phyloP scores from a whole-genome alignment of 2,888 invertebrate genomes.

The Drosophila buzzatii region DNA sequence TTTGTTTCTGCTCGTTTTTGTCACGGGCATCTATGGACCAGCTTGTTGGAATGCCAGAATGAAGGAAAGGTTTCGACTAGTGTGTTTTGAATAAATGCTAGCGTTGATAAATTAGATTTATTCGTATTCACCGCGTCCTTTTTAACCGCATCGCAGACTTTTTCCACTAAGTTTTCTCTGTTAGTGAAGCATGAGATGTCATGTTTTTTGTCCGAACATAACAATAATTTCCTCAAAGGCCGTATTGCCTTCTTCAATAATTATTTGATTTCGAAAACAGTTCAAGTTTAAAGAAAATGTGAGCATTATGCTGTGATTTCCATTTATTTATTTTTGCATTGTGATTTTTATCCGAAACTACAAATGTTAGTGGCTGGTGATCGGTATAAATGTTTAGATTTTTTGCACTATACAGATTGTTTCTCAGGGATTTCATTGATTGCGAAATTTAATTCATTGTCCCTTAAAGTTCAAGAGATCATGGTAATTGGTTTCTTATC shows the following conservation, averaged over 20 bases:
- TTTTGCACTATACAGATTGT: neutral
- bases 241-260: neutral
- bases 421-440: neutral
- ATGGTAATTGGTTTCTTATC: neutral
- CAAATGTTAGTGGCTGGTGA: constrained; percentile 1
- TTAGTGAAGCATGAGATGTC: too few relatives aligned
- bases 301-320: neutral
- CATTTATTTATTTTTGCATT: neutral
- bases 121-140: neutral
- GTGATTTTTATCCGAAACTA: neutral
- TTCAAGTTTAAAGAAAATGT: neutral
- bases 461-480: neutral
- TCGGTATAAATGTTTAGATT: neutral
- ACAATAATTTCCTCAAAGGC: too few relatives aligned
- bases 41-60: neutral
- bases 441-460: neutral
- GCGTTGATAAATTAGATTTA: neutral
- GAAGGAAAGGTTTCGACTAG: neutral
- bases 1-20: neutral
- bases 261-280: neutral
- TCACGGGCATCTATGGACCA: neutral
- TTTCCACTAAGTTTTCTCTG: neutral
- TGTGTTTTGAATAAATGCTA: neutral
- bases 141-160: neutral
- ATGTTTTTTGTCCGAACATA: too few relatives aligned